Evolutionary conservation across 2,797 vertebrate species (phyloP).

Genomic region (Glossophaga mutica): DNA sequence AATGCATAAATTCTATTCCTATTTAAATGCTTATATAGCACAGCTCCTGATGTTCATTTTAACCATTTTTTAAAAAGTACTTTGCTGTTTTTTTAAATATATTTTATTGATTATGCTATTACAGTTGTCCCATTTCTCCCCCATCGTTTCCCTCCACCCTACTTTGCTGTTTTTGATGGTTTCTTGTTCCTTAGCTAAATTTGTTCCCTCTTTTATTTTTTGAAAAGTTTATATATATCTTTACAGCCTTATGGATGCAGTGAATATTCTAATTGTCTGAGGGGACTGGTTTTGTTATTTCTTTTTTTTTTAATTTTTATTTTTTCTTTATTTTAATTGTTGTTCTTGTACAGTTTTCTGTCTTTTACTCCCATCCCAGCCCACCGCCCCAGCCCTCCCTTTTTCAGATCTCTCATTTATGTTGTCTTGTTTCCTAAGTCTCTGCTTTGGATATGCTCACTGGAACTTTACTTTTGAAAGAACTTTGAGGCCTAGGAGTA

Average conservation of each 20-base stretch:
- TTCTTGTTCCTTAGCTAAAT: background rate
- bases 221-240: background rate
- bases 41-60: background rate
- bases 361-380: too few relatives aligned
- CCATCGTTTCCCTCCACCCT: too few relatives aligned
- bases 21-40: background rate
- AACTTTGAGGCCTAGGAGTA: background rate
- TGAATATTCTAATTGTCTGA: background rate
- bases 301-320: too few relatives aligned
- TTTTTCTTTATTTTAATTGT: too few relatives aligned
- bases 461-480: background rate
- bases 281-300: background rate
- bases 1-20: background rate
- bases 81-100: background rate
- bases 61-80: background rate
- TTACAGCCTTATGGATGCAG: background rate
- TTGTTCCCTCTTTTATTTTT: background rate
- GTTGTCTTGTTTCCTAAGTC: background rate
- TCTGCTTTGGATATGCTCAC: background rate
- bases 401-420: background rate
- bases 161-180: background rate
- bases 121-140: too few relatives aligned
- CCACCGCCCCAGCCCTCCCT: too few relatives aligned
- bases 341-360: too few relatives aligned
- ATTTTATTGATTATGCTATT: too few relatives aligned